phyloP scores from a whole-genome alignment of 2,797 vertebrate genomes.

The Cyprinodon diabolis region DNA sequence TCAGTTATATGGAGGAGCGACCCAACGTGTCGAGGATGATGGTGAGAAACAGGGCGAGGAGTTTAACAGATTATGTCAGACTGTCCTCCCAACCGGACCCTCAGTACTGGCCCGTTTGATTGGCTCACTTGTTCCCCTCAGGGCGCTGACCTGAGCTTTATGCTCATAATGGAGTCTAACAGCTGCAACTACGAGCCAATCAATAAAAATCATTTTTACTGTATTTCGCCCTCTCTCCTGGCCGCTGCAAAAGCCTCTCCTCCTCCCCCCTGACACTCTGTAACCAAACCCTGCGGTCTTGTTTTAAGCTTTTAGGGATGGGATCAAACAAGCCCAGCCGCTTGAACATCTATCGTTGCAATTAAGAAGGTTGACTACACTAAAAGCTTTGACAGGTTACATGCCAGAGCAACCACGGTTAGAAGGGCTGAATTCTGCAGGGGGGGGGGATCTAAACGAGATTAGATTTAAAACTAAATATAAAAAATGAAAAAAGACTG shows the following conservation, averaged over 20 bases:
- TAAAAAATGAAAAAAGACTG: slow-evolving; percentile 36
- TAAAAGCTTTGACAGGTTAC: slow-evolving; percentile 73
- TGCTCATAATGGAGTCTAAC: slow-evolving; percentile 79
- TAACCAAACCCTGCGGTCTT: slow-evolving; percentile 75
- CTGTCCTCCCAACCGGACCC: slow-evolving; percentile 51
- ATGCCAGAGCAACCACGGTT: slow-evolving; percentile 38
- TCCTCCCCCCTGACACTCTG: slow-evolving; percentile 35
- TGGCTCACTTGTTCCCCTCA: slow-evolving; percentile 59
- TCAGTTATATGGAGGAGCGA: slow-evolving; percentile 16
- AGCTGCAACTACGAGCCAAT: slow-evolving; percentile 77
- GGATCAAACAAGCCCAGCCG: slow-evolving; percentile 62
- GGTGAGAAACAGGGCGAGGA: slow-evolving; percentile 43
- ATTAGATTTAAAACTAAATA: neutral
- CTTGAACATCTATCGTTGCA: slow-evolving; percentile 75
- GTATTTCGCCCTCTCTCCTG: slow-evolving; percentile 60
- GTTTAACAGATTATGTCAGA: slow-evolving; percentile 62
- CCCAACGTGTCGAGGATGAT: slow-evolving; percentile 42
- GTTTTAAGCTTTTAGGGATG: slow-evolving; percentile 77
- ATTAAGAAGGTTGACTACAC: slow-evolving; percentile 62
- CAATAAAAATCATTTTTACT: slow-evolving; percentile 83
- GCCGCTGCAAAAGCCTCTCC: slow-evolving; percentile 30
- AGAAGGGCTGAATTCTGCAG: slow-evolving; percentile 1
- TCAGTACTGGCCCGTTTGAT: slow-evolving; percentile 61
- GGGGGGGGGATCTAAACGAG: neutral
- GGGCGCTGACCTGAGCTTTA: slow-evolving; percentile 65